These are phyloP conservation scores for Miniopterus natalensis DNA, from an alignment of 2,113 vertebrate species.

Conservation along the genomic window DNA sequence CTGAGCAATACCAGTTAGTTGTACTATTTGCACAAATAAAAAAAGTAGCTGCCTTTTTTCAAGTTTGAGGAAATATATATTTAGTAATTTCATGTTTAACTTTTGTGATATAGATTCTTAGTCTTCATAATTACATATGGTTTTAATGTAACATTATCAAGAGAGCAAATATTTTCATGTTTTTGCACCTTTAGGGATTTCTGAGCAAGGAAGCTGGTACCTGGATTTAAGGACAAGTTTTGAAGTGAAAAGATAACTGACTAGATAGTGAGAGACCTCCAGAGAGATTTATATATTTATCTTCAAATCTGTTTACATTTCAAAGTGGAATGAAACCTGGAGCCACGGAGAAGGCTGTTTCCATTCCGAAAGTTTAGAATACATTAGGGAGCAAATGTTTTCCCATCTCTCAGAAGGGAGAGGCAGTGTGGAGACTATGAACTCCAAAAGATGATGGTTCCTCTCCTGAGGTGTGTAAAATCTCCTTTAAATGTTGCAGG, in stretches of 20 bases:
- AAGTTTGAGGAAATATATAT: neutral
- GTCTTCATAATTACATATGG: neutral
- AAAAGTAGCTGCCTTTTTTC: neutral
- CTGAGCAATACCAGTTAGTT: neutral
- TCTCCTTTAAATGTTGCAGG: neutral
- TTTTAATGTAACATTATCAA: neutral
- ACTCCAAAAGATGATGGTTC: no score
- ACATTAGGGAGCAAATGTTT: neutral
- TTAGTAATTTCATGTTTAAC: neutral
- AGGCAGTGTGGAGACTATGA: fast-evolving
- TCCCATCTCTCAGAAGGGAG: neutral
- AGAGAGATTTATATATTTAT: neutral
- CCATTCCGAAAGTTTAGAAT: neutral
- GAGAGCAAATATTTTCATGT: neutral
- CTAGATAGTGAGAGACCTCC: neutral
- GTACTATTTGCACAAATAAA: neutral
- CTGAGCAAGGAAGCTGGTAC: neutral
- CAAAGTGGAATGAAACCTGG: neutral
- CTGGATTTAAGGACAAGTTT: neutral
- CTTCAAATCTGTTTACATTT: slow-evolving; percentile 28
- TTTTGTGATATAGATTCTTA: neutral
- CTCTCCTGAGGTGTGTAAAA: no score
- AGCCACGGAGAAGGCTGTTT: neutral
- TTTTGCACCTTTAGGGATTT: neutral
- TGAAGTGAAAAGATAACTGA: neutral